Evolutionary conservation across 2,797 vertebrate genomes (phyloP), one percentile per base, ranked within the genome.

Genomic region (Poeciliopsis infans): DNA sequence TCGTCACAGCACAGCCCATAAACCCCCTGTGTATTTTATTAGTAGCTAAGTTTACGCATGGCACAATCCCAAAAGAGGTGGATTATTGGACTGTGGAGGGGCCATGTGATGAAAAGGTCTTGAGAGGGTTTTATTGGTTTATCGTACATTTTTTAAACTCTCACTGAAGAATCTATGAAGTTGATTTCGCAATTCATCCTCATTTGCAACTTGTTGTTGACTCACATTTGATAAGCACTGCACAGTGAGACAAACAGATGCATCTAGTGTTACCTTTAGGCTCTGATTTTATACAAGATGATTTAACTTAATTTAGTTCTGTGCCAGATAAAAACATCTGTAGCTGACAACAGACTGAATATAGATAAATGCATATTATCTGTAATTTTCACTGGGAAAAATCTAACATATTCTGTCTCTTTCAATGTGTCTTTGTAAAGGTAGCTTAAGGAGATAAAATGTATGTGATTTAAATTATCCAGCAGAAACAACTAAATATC

Each of bases 31-130:
- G 88, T 87, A 77, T 86, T 73, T 80, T 87, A 90, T 89, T 85
- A 89, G 84, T 72, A 82, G 84, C 90, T 93, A 93, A 93, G 94
- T 93, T 91, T 93, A 91, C 71, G 2, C 78, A n/a, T 78, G 78
- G 77, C 74, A 83, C 78, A 81, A 43, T 87, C 83, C 81, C 76
- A 83, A 68, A 89, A 81, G 85, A 64, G 43, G 5, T 7, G 45
- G 68, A 75, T 83, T 72, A 71, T 45, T 43, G 46, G 72, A 64
- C 7, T 2, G 57, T 75, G 80, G 74, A 75, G 28, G 68, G 25
- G 59, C 20, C 49, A 31, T 28, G 51, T 45, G n/a, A 41, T n/a
- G 68, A 33, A 66, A 77, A 76, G 39, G 51, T 51, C 68, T 74
- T 78, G 51, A 31, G 7, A 66, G 31, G 46, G 43, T 3, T 76